phyloP scores from a whole-genome alignment of 1,140 invertebrate species.

The Drosophila mojavensis region DNA sequence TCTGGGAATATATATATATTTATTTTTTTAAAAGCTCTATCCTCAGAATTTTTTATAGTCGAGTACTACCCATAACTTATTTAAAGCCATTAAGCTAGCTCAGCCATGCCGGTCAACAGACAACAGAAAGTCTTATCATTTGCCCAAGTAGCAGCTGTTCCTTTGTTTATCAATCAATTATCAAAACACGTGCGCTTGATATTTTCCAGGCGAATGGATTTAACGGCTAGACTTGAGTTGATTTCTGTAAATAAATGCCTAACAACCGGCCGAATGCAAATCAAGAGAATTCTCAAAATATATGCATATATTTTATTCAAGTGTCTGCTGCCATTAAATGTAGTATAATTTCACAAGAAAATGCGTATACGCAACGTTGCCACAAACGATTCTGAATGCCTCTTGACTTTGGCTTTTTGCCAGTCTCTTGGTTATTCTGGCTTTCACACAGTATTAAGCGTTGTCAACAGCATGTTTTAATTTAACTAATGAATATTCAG shows the following conservation, averaged over 20 bases:
- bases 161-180: slow-evolving; percentile 63
- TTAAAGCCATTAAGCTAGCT: too few relatives aligned
- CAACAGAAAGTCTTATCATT: background rate
- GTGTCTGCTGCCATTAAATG: too few relatives aligned
- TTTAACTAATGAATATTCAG: slow-evolving; percentile 47
- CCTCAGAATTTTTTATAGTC: background rate
- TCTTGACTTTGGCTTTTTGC: slow-evolving; percentile 11
- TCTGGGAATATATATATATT: too few relatives aligned
- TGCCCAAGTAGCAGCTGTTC: slow-evolving; percentile 52
- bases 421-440: slow-evolving; percentile 7
- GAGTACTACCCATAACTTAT: background rate
- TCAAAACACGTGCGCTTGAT: slow-evolving; percentile 55
- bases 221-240: slow-evolving; percentile 14
- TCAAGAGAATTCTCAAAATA: slow-evolving; percentile 11
- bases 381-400: slow-evolving; percentile 20
- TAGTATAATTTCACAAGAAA: background rate
- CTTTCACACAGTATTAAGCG: background rate
- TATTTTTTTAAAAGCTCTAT: too few relatives aligned
- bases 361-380: slow-evolving; percentile 32
- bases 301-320: background rate
- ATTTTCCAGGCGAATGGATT: slow-evolving; percentile 15
- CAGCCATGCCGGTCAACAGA: too few relatives aligned
- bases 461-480: slow-evolving; percentile 33
- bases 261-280: slow-evolving; percentile 56
- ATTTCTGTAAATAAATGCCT: slow-evolving; percentile 48